Evolutionary conservation across 2,113 vertebrate genomes (phyloP), one percentile per base, ranked within the genome.

Genomic region (Grammomys dolichurus): DNA sequence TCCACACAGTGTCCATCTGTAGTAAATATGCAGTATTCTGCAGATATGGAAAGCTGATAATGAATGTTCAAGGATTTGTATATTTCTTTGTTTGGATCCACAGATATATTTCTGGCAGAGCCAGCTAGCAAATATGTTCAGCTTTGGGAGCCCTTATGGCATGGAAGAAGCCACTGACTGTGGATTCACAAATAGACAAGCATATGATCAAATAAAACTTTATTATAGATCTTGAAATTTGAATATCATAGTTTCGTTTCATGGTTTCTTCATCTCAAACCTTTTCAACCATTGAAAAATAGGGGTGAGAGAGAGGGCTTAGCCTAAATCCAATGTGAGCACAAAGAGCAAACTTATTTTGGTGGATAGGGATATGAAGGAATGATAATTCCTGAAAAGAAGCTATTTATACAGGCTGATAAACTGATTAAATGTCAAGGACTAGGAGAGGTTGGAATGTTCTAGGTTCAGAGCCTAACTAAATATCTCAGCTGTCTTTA

Each of bases 271-370:
- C 56, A 81, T 77, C 56, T 93, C 70, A 56, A n/a, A 86, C 28
- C 90, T 40, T 84, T 92, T 80, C 60, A 87, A 88, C 33, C 20
- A 80, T 58, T 92, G 70, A 87, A 93, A 78, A 90, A 70, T 56
- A 20, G 17, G 19, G 19, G 33, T 20, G 5, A 1, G 70, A 67
- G 31, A 12, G 65, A 33, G 6, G 8, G 11, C 33, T 94, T 65
- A 86, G n/a, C 17, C 56, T 36, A 76, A 48, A 43, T 24, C 26
- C 46, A 33, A 3, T 60, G 19, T 0, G n/a, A 95, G 96, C 85
- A 43, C 46, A 69, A 22, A 46, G 12, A 80, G 31, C 48, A 40
- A 48, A 11, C 48, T 73, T 20, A 24, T 58, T 81, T 90, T 89
- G 67, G 19, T 56, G 9, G n/a, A 19, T 22, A 40, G 19, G 14